Evolutionary conservation across 2,888 invertebrate genomes (phyloP).

Genomic region (Beris chalybata): DNA sequence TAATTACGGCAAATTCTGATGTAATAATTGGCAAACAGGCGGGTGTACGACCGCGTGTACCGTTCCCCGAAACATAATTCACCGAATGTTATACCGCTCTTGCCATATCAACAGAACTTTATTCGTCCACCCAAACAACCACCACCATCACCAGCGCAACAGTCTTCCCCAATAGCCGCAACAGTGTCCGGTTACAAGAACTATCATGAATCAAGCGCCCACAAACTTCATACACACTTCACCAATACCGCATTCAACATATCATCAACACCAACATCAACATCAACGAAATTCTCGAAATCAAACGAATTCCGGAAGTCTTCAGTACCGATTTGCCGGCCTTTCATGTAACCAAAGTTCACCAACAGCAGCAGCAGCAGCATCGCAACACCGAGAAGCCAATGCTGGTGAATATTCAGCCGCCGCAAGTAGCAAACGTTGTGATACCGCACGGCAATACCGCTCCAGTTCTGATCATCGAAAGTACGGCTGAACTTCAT

Average conservation of each 20-base stretch:
- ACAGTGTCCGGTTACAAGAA: no score
- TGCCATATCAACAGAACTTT: slow-evolving; percentile 15
- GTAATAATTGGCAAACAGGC: slow-evolving; percentile 83
- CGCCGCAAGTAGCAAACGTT: slow-evolving; percentile 79
- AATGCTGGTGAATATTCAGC: slow-evolving; percentile 76
- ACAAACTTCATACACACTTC: slow-evolving; percentile 15
- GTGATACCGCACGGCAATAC: slow-evolving; percentile 76
- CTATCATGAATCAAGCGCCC: slow-evolving; percentile 13
- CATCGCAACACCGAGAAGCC: slow-evolving; percentile 60
- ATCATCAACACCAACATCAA: slow-evolving; percentile 17
- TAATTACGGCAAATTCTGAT: slow-evolving; percentile 82
- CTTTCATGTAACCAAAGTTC: slow-evolving; percentile 5
- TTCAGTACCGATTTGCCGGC: slow-evolving; percentile 46
- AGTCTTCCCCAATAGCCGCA: no score
- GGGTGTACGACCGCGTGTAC: slow-evolving; percentile 72
- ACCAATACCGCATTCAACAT: slow-evolving; percentile 9
- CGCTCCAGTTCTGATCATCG: slow-evolving; percentile 62
- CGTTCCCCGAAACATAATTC: slow-evolving; percentile 54
- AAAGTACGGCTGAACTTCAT: slow-evolving; percentile 57
- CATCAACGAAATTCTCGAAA: slow-evolving; percentile 49
- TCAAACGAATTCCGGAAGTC: slow-evolving; percentile 49
- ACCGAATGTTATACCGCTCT: slow-evolving; percentile 37
- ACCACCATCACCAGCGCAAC: not conserved
- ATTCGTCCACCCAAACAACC: no score
- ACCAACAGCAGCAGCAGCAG: not conserved